These are phyloP conservation scores for Euura saliciscinereae DNA, from an alignment of 1,140 invertebrate genomes.

Conservation along the genomic window DNA sequence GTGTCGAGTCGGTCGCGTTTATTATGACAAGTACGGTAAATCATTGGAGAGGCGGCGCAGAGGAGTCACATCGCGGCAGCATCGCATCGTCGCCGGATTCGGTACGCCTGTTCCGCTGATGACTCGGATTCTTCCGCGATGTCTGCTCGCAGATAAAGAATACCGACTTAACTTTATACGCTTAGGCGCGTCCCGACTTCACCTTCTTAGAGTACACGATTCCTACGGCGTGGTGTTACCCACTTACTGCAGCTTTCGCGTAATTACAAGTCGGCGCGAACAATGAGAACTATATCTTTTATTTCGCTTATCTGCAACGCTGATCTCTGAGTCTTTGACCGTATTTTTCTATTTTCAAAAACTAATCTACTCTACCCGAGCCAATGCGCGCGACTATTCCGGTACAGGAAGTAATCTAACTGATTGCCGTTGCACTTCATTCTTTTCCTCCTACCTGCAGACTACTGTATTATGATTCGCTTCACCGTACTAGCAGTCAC, in stretches of 20 bases:
- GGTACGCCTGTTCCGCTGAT: constrained; percentile 6
- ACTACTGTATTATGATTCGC: too few species aligned
- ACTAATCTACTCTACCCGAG: background rate
- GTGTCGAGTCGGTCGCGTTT: constrained; percentile 1
- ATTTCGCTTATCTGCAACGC: background rate
- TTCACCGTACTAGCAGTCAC: too few species aligned
- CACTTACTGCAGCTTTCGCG: constrained; percentile 1
- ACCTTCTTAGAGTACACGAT: background rate
- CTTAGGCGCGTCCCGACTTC: constrained; percentile 6
- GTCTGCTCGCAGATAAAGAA: constrained; percentile 4
- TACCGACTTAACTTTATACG: constrained; percentile 4
- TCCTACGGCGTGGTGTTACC: background rate
- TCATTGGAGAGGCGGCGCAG: background rate
- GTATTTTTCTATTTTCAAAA: constrained; percentile 6
- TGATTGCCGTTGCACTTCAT: constrained; percentile 1
- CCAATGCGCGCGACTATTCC: background rate
- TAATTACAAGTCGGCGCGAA: constrained; percentile 5
- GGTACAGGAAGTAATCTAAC: constrained; percentile 2
- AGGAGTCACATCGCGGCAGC: background rate
- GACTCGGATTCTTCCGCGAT: constrained; percentile 5
- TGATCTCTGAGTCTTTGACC: background rate
- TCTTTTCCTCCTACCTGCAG: background rate
- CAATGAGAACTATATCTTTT: constrained; percentile 5
- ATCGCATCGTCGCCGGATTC: background rate
- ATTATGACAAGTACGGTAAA: background rate